phyloP scores from a whole-genome alignment of 2,888 invertebrate species.

The Apotomis betuletana region DNA sequence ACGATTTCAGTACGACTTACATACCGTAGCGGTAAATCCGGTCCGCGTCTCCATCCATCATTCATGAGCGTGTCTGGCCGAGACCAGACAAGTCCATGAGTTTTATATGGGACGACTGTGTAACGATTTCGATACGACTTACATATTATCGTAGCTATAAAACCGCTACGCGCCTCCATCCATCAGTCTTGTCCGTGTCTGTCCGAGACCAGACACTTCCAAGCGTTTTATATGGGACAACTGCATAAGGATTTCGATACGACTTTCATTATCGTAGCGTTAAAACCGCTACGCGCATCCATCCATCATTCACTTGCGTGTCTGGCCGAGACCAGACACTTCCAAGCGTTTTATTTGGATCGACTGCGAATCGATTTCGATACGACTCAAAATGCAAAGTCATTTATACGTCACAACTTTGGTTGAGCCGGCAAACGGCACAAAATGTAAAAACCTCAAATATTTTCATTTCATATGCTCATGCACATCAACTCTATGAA shows the following conservation, averaged over 20 bases:
- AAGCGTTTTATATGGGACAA: constrained; percentile 9
- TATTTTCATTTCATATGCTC: too few species aligned
- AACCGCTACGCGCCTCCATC: constrained; percentile 60
- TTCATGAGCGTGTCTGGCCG: constrained; percentile 56
- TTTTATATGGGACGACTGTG: constrained; percentile 11
- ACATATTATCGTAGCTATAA: too few species aligned
- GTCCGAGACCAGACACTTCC: constrained; percentile 46
- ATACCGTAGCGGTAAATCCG: constrained; percentile 52
- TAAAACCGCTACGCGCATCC: too few species aligned
- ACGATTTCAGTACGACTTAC: background rate
- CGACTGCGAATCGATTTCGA: background rate
- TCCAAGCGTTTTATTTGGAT: background rate
- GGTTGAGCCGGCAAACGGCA: too few species aligned
- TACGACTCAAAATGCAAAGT: background rate
- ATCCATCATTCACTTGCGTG: background rate
- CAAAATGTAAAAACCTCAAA: too few species aligned
- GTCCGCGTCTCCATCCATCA: constrained; percentile 63
- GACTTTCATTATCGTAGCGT: too few species aligned
- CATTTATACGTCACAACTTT: background rate
- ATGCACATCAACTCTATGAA: too few species aligned
- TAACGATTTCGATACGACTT: background rate
- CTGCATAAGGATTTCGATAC: background rate
- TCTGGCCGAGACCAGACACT: constrained; percentile 44
- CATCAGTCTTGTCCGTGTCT: constrained; percentile 63
- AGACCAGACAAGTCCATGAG: constrained; percentile 44